These are phyloP conservation scores for Eucera pruinosa DNA, from an alignment of 2,888 invertebrate genomes.

Conservation along the genomic window DNA sequence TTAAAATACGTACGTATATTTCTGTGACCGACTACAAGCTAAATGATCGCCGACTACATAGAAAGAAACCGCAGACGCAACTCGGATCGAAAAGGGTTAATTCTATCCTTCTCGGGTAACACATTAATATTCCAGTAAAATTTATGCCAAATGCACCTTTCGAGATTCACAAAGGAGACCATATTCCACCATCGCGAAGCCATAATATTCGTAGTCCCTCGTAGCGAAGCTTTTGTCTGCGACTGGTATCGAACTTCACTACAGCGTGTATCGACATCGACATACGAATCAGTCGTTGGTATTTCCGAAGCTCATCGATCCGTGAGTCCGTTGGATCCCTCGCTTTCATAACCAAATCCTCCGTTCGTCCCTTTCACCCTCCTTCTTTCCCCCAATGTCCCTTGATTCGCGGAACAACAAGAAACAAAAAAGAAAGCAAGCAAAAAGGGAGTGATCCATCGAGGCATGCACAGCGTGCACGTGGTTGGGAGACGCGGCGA, in stretches of 20 bases:
- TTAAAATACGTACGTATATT: no score
- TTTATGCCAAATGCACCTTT: neutral
- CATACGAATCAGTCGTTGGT: constrained; percentile 22
- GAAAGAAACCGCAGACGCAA: no score
- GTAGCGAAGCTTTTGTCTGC: neutral
- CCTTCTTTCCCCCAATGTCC: constrained; percentile 16
- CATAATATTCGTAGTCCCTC: neutral
- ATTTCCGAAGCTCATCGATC: constrained; percentile 47
- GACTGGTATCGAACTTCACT: neutral
- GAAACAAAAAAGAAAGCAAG: neutral
- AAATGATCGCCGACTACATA: no score
- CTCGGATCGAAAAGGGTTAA: no score
- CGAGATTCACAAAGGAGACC: neutral
- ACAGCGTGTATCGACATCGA: constrained; percentile 13
- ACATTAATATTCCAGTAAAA: no score
- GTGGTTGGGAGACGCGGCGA: constrained; percentile 7
- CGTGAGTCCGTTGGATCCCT: constrained; percentile 26
- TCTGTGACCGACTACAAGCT: no score
- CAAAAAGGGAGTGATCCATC: constrained; percentile 37
- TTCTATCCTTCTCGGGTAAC: no score
- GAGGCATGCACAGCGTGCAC: constrained; percentile 28
- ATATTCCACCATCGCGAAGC: neutral
- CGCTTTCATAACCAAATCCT: constrained; percentile 6
- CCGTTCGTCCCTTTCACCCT: neutral
- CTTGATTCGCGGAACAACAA: constrained; percentile 25